Conservation (phyloP, 2,113 vertebrate species). For the Cryptoleucopteryx plumbea region DNA sequence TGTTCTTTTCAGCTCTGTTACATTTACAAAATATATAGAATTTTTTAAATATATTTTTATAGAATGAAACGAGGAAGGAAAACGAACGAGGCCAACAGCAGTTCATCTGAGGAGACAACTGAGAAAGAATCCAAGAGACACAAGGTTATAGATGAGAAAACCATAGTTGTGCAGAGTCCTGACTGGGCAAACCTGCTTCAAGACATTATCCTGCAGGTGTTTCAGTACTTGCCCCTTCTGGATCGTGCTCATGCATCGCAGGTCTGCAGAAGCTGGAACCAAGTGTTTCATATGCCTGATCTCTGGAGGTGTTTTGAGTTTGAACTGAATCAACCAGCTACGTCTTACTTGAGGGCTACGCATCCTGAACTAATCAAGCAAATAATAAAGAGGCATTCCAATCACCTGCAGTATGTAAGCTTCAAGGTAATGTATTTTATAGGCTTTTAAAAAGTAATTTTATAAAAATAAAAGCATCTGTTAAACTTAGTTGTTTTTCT, state of each 20-base stretch:
- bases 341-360: constrained; percentile 93
- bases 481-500: background rate
- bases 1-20: background rate
- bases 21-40: background rate
- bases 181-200: constrained; percentile 88
- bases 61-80: constrained; percentile 91
- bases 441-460: background rate
- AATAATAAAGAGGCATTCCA: constrained; percentile 95
- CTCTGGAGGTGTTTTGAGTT: constrained; percentile 98
- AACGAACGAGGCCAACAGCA: constrained; percentile 65
- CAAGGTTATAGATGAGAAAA: constrained; percentile 58
- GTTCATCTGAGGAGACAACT: constrained; percentile 67
- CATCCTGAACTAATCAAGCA: constrained; percentile 97
- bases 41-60: background rate
- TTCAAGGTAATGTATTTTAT: constrained; percentile 84
- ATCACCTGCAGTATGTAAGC: constrained; percentile 96
- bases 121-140: constrained; percentile 76
- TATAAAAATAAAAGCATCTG: background rate
- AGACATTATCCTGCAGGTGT: constrained; percentile 90
- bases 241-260: constrained; percentile 92
- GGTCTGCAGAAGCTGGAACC: constrained; percentile 92
- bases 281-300: constrained; percentile 97
- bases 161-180: background rate
- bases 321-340: constrained; percentile 93
- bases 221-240: constrained; percentile 91